Conservation (phyloP, 2,888 invertebrate genomes). For the Eremobia ochroleuca region DNA sequence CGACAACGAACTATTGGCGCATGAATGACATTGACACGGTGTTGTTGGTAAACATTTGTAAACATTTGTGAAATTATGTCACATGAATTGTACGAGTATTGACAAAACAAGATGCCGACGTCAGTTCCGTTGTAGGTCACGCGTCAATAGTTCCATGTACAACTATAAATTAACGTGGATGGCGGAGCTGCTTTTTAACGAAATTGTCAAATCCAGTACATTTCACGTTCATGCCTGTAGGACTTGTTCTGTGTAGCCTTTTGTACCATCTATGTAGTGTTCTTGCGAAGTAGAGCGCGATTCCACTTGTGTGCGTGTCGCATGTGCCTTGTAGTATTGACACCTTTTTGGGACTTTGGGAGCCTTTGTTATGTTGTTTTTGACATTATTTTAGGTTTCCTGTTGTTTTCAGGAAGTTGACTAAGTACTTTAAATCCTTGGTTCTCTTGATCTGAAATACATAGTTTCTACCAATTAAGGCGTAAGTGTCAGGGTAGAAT, state of each 20-base stretch:
- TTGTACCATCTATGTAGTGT: neutral
- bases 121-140: neutral
- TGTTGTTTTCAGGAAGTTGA: constrained; percentile 24
- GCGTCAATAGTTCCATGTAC: neutral
- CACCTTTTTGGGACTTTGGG: constrained; percentile 11
- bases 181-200: neutral
- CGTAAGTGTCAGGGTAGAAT: no score
- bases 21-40: neutral
- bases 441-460: neutral
- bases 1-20: neutral
- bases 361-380: constrained; percentile 18
- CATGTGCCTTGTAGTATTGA: constrained; percentile 3
- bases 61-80: neutral
- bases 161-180: neutral
- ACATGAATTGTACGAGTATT: no score
- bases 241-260: neutral
- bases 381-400: constrained; percentile 17
- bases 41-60: no score
- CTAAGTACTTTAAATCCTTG: neutral
- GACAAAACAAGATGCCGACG: neutral
- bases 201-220: neutral
- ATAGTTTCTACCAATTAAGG: neutral
- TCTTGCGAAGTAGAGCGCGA: constrained; percentile 20
- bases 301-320: constrained; percentile 11
- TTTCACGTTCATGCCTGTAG: neutral